These are phyloP conservation scores for Lepidostoma basale DNA, from an alignment of 1,140 invertebrate genomes.

Conservation along the genomic window DNA sequence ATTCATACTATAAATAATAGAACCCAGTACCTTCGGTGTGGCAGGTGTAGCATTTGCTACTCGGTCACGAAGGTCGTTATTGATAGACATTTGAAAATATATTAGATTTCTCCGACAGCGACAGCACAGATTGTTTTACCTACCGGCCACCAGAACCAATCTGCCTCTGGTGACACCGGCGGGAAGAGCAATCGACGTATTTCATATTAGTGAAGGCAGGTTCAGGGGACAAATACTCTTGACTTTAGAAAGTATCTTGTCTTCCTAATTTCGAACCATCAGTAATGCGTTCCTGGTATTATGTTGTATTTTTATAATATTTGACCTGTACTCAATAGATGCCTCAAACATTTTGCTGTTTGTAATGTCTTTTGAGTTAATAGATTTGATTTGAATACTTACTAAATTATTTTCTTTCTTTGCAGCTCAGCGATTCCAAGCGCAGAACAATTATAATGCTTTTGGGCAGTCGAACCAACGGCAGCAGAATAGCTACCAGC, in stretches of 20 bases:
- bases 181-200: too few species aligned
- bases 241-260: neutral
- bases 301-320: neutral
- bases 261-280: neutral
- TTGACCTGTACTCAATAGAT: neutral
- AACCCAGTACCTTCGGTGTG: too few species aligned
- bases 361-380: neutral
- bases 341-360: neutral
- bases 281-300: neutral
- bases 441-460: constrained; percentile 41
- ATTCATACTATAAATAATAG: too few species aligned
- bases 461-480: neutral
- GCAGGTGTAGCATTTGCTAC: too few species aligned
- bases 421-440: constrained; percentile 30
- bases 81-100: too few species aligned
- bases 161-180: too few species aligned
- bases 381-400: neutral
- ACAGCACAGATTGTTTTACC: too few species aligned
- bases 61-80: too few species aligned
- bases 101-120: too few species aligned
- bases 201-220: too few species aligned
- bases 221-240: too few species aligned
- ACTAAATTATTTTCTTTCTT: neutral
- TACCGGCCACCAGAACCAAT: too few species aligned
- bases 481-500: constrained; percentile 42